phyloP scores from a whole-genome alignment of 1,140 invertebrate species.

The Vanessa tameamea region DNA sequence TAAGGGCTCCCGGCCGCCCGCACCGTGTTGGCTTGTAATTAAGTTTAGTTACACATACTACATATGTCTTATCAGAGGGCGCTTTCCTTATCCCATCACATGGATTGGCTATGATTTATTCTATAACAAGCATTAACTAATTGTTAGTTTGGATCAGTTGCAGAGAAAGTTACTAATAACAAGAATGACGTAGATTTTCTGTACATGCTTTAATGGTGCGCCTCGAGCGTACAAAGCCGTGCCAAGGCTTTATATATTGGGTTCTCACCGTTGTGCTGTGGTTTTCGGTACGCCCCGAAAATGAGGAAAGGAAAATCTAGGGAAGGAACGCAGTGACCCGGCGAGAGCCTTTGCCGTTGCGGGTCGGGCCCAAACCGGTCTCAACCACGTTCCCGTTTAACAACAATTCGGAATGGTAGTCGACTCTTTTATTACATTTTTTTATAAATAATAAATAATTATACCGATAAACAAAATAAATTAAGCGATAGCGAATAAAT shows the following conservation, averaged over 20 bases:
- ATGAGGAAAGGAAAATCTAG: slow-evolving; percentile 56
- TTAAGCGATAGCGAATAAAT: slow-evolving; percentile 80
- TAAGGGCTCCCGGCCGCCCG: slow-evolving; percentile 79
- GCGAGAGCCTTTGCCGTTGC: slow-evolving; percentile 46
- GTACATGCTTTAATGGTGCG: slow-evolving; percentile 70
- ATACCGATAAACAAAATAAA: slow-evolving; percentile 79
- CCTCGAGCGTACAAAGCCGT: slow-evolving; percentile 73
- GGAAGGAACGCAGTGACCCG: slow-evolving; percentile 56
- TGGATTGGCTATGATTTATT: slow-evolving; percentile 66
- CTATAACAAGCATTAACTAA: slow-evolving; percentile 71
- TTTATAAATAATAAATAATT: slow-evolving; percentile 73
- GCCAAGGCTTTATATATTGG: slow-evolving; percentile 68
- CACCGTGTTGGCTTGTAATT: slow-evolving; percentile 62
- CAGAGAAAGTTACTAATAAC: slow-evolving; percentile 67
- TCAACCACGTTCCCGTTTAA: slow-evolving; percentile 59
- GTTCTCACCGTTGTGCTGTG: slow-evolving; percentile 76
- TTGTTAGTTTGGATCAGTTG: slow-evolving; percentile 68
- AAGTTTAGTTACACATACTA: slow-evolving; percentile 59
- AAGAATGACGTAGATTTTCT: slow-evolving; percentile 49
- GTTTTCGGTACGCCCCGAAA: slow-evolving; percentile 65
- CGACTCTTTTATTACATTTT: slow-evolving; percentile 76
- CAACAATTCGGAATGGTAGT: slow-evolving; percentile 69
- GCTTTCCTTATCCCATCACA: slow-evolving; percentile 86
- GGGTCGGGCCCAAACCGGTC: slow-evolving; percentile 47
- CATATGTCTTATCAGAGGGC: slow-evolving; percentile 75